phyloP scores from a whole-genome alignment of 1,140 invertebrate species.

The Meloidogyne hapla region DNA sequence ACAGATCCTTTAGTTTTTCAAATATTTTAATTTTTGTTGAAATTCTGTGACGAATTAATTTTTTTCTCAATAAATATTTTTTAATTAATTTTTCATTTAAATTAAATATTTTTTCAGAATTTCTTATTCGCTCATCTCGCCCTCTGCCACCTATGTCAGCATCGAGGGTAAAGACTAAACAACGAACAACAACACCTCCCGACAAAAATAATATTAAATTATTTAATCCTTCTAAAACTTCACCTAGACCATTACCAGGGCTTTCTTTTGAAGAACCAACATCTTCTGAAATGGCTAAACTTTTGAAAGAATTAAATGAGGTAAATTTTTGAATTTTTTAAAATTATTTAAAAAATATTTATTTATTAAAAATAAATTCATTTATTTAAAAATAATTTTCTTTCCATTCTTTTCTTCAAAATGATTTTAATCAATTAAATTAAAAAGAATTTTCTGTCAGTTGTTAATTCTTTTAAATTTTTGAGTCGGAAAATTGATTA shows the following conservation, averaged over 20 bases:
- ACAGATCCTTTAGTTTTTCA: too few species aligned
- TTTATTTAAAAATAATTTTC: too few species aligned
- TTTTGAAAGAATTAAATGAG: slow-evolving; percentile 12
- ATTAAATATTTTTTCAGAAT: slow-evolving; percentile 11
- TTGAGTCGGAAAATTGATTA: too few species aligned
- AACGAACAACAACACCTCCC: not conserved
- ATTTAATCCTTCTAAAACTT: not conserved
- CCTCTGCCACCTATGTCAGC: slow-evolving; percentile 9
- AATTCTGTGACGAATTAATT: not conserved
- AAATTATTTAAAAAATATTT: too few species aligned
- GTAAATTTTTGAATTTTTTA: not conserved
- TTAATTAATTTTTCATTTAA: not conserved
- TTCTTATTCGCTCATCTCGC: slow-evolving; percentile 14
- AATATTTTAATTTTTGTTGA: not conserved
- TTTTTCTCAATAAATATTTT: not conserved
- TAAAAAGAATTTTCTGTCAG: not conserved
- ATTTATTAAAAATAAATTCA: too few species aligned
- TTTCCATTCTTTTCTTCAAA: too few species aligned
- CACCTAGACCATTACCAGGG: not conserved
- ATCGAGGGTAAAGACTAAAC: not conserved
- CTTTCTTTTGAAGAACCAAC: slow-evolving; percentile 20
- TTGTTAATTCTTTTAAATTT: not conserved
- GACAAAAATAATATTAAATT: not conserved
- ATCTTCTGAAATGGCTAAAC: slow-evolving; percentile 14
- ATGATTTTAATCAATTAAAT: not conserved